Evolutionary conservation across 2,797 vertebrate genomes (phyloP).

Genomic region (Acrossocheilus fasciatus): DNA sequence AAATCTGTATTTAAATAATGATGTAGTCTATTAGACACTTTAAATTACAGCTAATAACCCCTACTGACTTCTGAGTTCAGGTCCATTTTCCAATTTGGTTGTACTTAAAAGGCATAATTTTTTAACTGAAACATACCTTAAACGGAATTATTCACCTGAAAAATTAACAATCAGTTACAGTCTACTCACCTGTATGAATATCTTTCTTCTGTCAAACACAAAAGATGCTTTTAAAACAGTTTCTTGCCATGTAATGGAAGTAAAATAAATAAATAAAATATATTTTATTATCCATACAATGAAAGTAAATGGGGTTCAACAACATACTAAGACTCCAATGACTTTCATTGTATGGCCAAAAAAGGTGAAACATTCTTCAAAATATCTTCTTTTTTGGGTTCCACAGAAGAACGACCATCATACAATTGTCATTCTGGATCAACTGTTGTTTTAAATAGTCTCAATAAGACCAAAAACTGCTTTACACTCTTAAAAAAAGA

Average conservation of each 20-base stretch:
- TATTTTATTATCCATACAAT: background rate
- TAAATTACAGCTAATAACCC: background rate
- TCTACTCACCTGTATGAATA: background rate
- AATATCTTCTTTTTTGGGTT: background rate
- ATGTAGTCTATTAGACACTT: background rate
- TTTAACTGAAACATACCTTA: background rate
- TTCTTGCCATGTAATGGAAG: background rate
- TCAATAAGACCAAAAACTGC: background rate
- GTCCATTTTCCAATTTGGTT: slow-evolving; percentile 1
- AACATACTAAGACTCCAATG: background rate
- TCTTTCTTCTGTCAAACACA: background rate
- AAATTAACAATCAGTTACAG: background rate
- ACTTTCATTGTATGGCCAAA: background rate
- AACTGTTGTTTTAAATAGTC: background rate
- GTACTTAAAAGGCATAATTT: background rate
- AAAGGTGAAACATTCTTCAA: background rate
- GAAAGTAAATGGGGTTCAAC: background rate
- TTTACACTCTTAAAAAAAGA: background rate
- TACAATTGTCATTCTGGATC: background rate
- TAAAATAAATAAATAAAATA: background rate
- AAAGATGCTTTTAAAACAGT: background rate
- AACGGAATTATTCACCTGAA: background rate
- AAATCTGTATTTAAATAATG: slow-evolving; percentile 16
- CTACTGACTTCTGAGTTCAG: background rate
- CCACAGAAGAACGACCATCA: background rate